phyloP scores from a whole-genome alignment of 2,797 vertebrate genomes.

The Callimico goeldii region DNA sequence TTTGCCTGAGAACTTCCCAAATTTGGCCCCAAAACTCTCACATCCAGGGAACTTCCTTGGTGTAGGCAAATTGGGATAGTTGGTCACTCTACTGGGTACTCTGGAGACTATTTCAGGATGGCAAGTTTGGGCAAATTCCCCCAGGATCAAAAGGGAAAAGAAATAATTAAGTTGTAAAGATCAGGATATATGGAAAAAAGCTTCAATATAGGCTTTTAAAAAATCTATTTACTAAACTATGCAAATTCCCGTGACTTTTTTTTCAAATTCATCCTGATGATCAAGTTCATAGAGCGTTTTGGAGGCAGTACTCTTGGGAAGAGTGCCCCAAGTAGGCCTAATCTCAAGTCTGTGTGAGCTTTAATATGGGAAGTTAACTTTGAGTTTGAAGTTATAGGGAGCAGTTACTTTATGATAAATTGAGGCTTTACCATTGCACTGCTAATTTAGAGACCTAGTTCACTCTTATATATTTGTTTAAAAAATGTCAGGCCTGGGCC shows the following conservation, averaged over 20 bases:
- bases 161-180: conserved; percentile 12
- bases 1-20: conserved; percentile 15
- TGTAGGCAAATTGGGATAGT: not conserved
- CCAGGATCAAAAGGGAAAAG: not conserved
- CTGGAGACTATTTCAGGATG: not conserved
- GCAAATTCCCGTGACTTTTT: not conserved
- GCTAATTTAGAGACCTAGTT: conserved; percentile 34
- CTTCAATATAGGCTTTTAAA: not conserved
- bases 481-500: not conserved
- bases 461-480: not conserved
- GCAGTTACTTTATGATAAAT: conserved; percentile 34
- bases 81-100: not conserved
- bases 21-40: not conserved
- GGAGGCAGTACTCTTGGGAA: not conserved
- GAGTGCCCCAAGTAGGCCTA: not conserved
- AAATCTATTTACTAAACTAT: not conserved
- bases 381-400: conserved; percentile 12
- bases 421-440: not conserved
- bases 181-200: not conserved
- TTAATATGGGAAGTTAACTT: conserved; percentile 3
- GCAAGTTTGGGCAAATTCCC: not conserved
- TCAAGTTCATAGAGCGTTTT: not conserved
- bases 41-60: not conserved
- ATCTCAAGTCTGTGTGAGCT: not conserved
- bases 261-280: not conserved